Conservation (phyloP, 1,140 invertebrate species). For the Penaeus vannamei region DNA sequence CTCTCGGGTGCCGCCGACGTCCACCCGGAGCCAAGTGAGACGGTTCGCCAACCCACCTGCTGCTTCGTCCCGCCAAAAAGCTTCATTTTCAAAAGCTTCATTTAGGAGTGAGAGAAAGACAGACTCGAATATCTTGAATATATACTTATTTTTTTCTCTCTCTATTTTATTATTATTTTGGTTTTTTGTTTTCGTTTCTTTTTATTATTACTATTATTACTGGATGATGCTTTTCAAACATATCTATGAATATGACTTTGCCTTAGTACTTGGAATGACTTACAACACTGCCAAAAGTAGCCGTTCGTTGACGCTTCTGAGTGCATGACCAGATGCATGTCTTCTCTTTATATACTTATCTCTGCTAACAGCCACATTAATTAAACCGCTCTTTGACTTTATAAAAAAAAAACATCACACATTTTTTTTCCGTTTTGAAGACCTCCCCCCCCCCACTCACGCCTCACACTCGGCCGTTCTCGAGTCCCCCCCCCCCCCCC, state of each 20-base stretch:
- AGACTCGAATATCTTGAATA: neutral
- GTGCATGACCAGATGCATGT: neutral
- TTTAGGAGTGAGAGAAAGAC: constrained; percentile 1
- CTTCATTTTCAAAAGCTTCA: neutral
- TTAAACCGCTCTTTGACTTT: too few species aligned
- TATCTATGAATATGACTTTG: too few species aligned
- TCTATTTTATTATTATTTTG: neutral
- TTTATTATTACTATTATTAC: neutral
- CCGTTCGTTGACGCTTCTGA: too few species aligned
- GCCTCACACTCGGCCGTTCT: too few species aligned
- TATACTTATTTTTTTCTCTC: neutral
- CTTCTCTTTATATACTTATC: constrained; percentile 1
- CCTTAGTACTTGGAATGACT: too few species aligned
- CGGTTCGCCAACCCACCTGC: neutral
- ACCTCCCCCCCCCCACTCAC: too few species aligned
- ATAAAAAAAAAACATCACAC: too few species aligned
- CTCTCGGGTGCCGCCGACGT: neutral
- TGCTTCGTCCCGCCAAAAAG: neutral
- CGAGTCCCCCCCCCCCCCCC: too few species aligned
- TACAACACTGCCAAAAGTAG: too few species aligned
- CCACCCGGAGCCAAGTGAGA: constrained; percentile 43
- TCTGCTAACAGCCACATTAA: neutral
- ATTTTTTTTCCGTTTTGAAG: too few species aligned
- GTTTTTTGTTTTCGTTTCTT: constrained; percentile 3
- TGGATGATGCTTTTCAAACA: too few species aligned